Conservation (phyloP, 2,888 invertebrate species). For the Thymelicus sylvestris region DNA sequence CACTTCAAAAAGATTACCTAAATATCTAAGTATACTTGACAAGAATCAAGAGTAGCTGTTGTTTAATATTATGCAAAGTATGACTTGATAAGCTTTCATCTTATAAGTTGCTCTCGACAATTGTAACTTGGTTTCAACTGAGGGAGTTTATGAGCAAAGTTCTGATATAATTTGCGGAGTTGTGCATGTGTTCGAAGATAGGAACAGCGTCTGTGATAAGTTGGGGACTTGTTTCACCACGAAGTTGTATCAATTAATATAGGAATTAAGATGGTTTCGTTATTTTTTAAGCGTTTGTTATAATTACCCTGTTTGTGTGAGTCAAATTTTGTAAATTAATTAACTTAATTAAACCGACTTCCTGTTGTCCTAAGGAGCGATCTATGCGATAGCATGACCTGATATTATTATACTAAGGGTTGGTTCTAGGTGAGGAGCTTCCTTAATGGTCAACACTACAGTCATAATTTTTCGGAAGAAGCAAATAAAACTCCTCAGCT, state of each 20-base stretch:
- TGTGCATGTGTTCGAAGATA: conserved; percentile 5
- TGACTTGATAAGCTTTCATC: not conserved
- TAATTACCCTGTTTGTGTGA: too few relatives aligned
- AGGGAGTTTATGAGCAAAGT: not conserved
- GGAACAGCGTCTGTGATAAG: not conserved
- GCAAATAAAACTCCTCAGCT: too few relatives aligned
- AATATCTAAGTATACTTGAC: not conserved
- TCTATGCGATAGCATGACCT: too few relatives aligned
- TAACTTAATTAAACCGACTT: too few relatives aligned
- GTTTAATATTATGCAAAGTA: too few relatives aligned
- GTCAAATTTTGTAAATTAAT: too few relatives aligned
- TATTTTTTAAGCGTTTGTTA: too few relatives aligned
- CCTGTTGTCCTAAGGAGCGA: too few relatives aligned
- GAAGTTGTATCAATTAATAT: not conserved
- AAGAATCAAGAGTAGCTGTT: not conserved
- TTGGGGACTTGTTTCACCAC: not conserved
- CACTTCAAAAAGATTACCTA: not conserved
- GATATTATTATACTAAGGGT: too few relatives aligned
- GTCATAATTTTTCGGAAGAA: too few relatives aligned
- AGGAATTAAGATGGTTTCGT: not conserved
- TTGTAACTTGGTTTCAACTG: conserved; percentile 2
- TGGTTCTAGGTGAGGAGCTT: too few relatives aligned
- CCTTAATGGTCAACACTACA: too few relatives aligned
- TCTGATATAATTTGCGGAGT: not conserved
- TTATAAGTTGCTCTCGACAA: not conserved